Percentiles rank a stretch among this genome's conserved stretches.
phyloP scores from a whole-genome alignment of 2,888 invertebrate species.

The Parasteatoda lunata region DNA sequence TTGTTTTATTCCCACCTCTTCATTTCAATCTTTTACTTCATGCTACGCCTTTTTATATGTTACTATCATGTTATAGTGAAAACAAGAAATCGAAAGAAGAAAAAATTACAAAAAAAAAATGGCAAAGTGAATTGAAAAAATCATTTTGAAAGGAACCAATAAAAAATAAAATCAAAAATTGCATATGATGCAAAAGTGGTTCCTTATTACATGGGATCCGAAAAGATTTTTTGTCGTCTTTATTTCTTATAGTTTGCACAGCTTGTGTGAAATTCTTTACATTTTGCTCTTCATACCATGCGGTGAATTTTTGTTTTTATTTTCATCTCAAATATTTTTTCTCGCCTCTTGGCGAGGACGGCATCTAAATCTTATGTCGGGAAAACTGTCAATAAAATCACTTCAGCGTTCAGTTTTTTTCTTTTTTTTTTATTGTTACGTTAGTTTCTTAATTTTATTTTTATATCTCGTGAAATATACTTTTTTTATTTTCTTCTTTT shows the following conservation, averaged over 20 bases:
- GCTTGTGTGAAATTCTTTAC: conserved; percentile 43
- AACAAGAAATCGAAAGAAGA: neutral
- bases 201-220: conserved; percentile 44
- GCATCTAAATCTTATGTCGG: conserved; percentile 11
- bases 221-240: conserved; percentile 1
- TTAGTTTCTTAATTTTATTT: conserved; percentile 16
- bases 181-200: conserved; percentile 52
- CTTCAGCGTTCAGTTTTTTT: conserved; percentile 4
- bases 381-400: conserved; percentile 51
- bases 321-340: conserved; percentile 9
- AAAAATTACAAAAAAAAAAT: neutral
- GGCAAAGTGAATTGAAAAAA: conserved; percentile 4
- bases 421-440: neutral
- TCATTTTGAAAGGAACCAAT: conserved; percentile 35
- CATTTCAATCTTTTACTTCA: conserved; percentile 17
- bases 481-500: neutral
- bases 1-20: conserved; percentile 38
- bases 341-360: neutral
- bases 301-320: conserved; percentile 7
- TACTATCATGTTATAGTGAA: conserved; percentile 22
- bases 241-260: conserved; percentile 8
- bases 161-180: conserved; percentile 41
- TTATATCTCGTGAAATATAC: neutral
- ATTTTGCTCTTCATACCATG: conserved; percentile 35
- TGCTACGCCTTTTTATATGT: conserved; percentile 34